Conservation (phyloP, 64 coral and sea anemone species). For the Pachyseris speciosa region DNA sequence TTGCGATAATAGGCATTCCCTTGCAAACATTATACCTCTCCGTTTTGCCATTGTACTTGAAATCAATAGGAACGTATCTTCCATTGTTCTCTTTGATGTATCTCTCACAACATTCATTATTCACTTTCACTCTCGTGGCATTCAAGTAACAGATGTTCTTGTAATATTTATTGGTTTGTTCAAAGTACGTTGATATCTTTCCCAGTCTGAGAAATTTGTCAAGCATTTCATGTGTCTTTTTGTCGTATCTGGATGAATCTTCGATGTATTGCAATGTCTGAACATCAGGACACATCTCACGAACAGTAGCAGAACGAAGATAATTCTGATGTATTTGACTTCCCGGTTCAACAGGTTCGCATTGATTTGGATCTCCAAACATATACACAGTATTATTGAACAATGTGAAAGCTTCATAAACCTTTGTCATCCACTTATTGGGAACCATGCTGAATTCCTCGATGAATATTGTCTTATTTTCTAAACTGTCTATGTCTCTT, state of each 20-base stretch:
- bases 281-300: not conserved
- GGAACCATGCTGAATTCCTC: no score
- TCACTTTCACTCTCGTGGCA: not conserved
- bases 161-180: not conserved
- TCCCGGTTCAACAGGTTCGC: constrained; percentile 4
- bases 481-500: no score
- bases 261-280: not conserved
- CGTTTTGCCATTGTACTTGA: constrained; percentile 22
- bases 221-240: not conserved
- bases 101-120: not conserved
- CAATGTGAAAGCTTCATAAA: no score
- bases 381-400: no score
- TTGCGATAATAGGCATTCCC: constrained; percentile 20
- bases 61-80: not conserved
- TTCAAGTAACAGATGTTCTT: constrained; percentile 33
- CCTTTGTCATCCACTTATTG: no score
- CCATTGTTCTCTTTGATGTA: constrained; percentile 1
- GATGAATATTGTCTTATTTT: no score
- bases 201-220: not conserved
- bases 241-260: constrained; percentile 35
- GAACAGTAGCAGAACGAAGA: not conserved
- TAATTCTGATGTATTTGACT: not conserved
- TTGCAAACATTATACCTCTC: not conserved
- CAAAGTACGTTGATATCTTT: constrained; percentile 11
- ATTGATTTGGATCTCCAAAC: no score